phyloP scores from a whole-genome alignment of 2,797 vertebrate genomes.

The Lophius americanus region DNA sequence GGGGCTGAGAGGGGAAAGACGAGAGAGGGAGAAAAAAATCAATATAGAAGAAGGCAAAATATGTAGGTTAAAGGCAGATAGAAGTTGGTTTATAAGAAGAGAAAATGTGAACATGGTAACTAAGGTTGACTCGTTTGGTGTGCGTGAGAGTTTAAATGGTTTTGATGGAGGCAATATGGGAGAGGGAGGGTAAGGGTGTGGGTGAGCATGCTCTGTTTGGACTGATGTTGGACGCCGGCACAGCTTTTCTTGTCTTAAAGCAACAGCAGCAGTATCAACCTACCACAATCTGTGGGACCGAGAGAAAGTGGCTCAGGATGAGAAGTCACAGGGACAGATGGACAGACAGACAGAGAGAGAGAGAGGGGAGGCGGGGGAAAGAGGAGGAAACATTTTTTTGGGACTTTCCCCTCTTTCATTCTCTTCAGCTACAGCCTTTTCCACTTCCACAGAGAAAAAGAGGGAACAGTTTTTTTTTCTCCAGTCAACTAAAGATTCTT shows the following conservation, averaged over 20 bases:
- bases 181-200: constrained; percentile 45
- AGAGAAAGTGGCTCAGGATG: constrained; percentile 25
- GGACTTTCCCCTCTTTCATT: constrained; percentile 44
- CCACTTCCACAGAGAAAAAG: constrained; percentile 15
- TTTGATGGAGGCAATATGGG: constrained; percentile 20
- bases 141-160: constrained; percentile 8
- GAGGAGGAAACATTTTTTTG: constrained; percentile 8
- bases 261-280: constrained; percentile 58
- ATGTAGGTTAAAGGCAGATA: constrained; percentile 25
- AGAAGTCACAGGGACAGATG: neutral
- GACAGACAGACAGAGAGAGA: neutral
- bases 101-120: neutral
- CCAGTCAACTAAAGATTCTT: constrained; percentile 22
- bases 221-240: constrained; percentile 61
- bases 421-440: constrained; percentile 22
- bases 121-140: neutral
- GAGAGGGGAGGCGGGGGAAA: too few species aligned
- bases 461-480: constrained; percentile 30
- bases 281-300: constrained; percentile 54
- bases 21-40: constrained; percentile 35
- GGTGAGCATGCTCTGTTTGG: constrained; percentile 64
- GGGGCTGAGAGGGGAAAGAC: constrained; percentile 27
- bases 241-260: constrained; percentile 41
- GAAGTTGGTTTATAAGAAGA: neutral
- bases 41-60: constrained; percentile 40